Conservation (phyloP, 2,888 invertebrate species). For the Diadegma fenestrale region DNA sequence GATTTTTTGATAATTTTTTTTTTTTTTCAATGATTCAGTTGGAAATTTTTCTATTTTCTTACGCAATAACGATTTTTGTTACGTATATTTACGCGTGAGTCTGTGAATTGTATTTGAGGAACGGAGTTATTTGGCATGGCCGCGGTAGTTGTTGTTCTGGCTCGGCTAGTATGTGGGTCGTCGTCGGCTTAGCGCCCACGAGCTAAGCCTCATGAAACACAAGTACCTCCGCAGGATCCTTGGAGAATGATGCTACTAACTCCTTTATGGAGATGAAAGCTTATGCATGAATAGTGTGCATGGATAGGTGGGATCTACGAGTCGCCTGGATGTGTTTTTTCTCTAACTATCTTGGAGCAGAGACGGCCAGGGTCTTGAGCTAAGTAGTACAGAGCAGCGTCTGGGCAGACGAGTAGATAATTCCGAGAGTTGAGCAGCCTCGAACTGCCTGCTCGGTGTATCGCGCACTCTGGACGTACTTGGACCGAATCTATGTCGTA, state of each 20-base stretch:
- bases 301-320: slow-evolving; percentile 69
- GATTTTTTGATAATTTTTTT: too few relatives aligned
- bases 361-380: slow-evolving; percentile 3
- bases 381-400: slow-evolving; percentile 47
- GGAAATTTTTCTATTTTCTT: too few relatives aligned
- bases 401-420: slow-evolving; percentile 32
- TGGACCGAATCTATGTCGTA: slow-evolving; percentile 23
- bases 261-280: slow-evolving; percentile 82
- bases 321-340: slow-evolving; percentile 16
- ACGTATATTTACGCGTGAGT: slow-evolving; percentile 39
- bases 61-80: background rate
- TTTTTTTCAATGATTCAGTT: too few relatives aligned
- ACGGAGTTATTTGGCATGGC: slow-evolving; percentile 76
- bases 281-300: slow-evolving; percentile 82
- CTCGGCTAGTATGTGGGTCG: slow-evolving; percentile 81
- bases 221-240: slow-evolving; percentile 73
- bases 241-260: slow-evolving; percentile 78
- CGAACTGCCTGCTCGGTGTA: background rate
- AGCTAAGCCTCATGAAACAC: slow-evolving; percentile 81
- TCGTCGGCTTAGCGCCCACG: slow-evolving; percentile 77
- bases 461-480: slow-evolving; percentile 10
- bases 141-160: slow-evolving; percentile 78
- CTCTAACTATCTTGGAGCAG: slow-evolving; percentile 7
- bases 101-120: slow-evolving; percentile 15
- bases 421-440: slow-evolving; percentile 24